phyloP scores from a whole-genome alignment of 1,140 invertebrate species.

The Lepidurus apus region DNA sequence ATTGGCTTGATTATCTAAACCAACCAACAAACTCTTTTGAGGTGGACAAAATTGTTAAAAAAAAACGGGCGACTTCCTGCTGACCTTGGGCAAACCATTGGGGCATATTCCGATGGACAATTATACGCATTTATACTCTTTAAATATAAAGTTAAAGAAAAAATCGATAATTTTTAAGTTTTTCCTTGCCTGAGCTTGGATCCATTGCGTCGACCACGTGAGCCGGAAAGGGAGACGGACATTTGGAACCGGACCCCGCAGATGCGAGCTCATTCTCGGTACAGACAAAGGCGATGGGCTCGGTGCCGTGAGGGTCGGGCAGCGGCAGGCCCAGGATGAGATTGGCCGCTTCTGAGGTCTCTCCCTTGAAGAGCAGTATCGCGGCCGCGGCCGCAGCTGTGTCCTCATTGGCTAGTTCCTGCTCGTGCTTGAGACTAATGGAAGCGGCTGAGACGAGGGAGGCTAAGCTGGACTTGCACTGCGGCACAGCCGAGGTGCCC shows the following conservation, averaged over 20 bases:
- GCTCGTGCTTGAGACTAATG: neutral
- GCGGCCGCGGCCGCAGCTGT: neutral
- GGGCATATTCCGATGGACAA: too few species aligned
- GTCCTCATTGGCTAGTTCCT: neutral
- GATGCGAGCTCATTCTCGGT: neutral
- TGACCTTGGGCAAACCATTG: neutral
- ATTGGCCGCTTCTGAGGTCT: neutral
- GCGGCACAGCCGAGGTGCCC: neutral
- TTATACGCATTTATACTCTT: too few species aligned
- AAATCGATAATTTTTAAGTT: neutral
- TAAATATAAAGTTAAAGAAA: too few species aligned
- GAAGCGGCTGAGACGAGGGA: neutral
- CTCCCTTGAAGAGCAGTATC: conserved; percentile 3
- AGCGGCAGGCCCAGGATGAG: neutral
- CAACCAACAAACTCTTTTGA: neutral
- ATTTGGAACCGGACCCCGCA: neutral
- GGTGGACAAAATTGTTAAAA: neutral
- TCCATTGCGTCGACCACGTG: neutral
- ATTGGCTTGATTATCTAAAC: neutral
- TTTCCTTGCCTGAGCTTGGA: neutral
- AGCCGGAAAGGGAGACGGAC: neutral
- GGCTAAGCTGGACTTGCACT: neutral
- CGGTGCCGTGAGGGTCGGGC: too few species aligned
- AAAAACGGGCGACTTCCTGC: conserved; percentile 1
- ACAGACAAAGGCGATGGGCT: neutral